These are phyloP conservation scores for Sebastes iracundus DNA, from an alignment of 2,797 vertebrate genomes.

Conservation along the genomic window DNA sequence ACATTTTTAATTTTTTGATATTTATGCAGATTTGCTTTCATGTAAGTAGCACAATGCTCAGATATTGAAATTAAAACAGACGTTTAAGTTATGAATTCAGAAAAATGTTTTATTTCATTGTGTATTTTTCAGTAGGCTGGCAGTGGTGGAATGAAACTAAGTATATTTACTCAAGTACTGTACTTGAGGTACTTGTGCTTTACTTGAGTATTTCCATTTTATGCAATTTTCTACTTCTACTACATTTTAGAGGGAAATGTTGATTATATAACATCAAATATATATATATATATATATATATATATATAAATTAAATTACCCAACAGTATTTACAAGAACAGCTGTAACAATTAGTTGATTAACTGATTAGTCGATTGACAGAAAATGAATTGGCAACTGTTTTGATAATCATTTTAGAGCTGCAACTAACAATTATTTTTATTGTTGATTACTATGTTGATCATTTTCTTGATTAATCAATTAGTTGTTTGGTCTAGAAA, in stretches of 20 bases:
- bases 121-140: not conserved
- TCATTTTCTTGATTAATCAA: fast-evolving
- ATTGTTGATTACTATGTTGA: too few relatives aligned
- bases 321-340: too few relatives aligned
- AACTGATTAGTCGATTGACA: too few relatives aligned
- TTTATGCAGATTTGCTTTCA: not conserved
- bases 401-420: too few relatives aligned
- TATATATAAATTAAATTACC: not conserved
- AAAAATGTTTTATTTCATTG: not conserved
- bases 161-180: not conserved
- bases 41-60: not conserved
- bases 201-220: not conserved
- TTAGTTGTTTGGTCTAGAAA: too few relatives aligned
- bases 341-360: too few relatives aligned
- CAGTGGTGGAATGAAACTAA: not conserved
- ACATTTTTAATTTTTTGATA: too few relatives aligned
- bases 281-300: too few relatives aligned
- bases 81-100: not conserved
- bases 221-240: not conserved
- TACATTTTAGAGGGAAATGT: not conserved
- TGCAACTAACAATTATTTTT: too few relatives aligned
- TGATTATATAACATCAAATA: too few relatives aligned
- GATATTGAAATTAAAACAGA: not conserved
- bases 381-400: too few relatives aligned
- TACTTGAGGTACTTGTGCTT: not conserved